phyloP scores from a whole-genome alignment of 2,888 invertebrate species.

The Synergus umbraculus region DNA sequence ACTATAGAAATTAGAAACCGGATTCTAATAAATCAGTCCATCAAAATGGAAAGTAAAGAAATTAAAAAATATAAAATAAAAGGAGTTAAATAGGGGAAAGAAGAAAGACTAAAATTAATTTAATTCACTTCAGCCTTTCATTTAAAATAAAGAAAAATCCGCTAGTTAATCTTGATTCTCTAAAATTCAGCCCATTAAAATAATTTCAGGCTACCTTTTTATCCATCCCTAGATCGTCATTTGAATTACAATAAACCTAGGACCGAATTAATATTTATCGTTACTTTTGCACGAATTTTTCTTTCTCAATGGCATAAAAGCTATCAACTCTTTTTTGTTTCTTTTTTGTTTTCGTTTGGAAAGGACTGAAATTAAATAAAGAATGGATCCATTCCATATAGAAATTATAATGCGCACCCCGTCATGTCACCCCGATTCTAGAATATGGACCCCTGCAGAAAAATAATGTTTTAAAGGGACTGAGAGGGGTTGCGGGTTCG shows the following conservation, averaged over 20 bases:
- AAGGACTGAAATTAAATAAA: conserved; percentile 31
- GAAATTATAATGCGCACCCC: conserved; percentile 13
- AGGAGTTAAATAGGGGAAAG: too few species aligned
- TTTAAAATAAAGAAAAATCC: not conserved
- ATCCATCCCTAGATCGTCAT: not conserved
- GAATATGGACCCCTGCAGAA: conserved; percentile 26
- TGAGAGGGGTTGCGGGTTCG: conserved; percentile 32
- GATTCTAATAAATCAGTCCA: too few species aligned
- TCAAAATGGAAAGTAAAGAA: too few species aligned
- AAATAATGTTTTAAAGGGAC: conserved; percentile 39
- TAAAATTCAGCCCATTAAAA: not conserved
- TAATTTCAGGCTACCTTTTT: not conserved
- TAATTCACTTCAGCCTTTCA: too few species aligned
- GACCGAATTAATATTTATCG: conserved; percentile 24
- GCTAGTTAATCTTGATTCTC: not conserved
- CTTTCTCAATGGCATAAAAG: not conserved
- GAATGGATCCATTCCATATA: conserved; percentile 4
- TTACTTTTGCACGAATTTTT: not conserved
- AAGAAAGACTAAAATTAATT: too few species aligned
- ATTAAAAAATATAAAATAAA: too few species aligned
- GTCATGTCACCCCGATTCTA: not conserved
- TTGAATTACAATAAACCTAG: conserved; percentile 18
- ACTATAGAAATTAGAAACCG: too few species aligned
- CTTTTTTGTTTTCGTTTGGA: conserved; percentile 23
- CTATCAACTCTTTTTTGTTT: conserved; percentile 18